Conservation (phyloP, 92 coral and sea anemone species). For the Anthopleura xanthogrammica region DNA sequence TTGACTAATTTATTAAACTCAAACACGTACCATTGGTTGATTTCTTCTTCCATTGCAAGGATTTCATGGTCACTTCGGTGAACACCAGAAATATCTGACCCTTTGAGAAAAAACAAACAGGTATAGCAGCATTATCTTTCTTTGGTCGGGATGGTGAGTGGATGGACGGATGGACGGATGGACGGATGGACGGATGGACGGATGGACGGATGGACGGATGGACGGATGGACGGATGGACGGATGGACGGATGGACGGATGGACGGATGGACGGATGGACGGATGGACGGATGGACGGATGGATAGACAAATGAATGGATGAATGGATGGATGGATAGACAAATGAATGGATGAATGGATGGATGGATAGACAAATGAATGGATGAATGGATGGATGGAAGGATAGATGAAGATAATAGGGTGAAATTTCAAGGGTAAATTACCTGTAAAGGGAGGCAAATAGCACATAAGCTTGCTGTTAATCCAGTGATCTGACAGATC, state of each 20-base stretch:
- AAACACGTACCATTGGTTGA: slow-evolving; percentile 52
- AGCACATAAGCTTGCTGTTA: slow-evolving; percentile 83
- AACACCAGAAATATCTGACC: slow-evolving; percentile 78
- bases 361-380: not conserved
- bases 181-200: too few relatives aligned
- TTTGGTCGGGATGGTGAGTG: too few relatives aligned
- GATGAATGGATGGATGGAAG: not conserved
- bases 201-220: too few relatives aligned
- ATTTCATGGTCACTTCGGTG: slow-evolving; percentile 70
- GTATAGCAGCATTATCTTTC: not conserved
- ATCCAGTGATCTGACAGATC: slow-evolving; percentile 85
- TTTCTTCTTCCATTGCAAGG: slow-evolving; percentile 76
- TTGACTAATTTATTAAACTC: too few relatives aligned
- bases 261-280: too few relatives aligned
- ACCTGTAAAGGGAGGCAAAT: slow-evolving; percentile 91
- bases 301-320: too few relatives aligned
- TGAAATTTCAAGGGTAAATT: not conserved
- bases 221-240: too few relatives aligned
- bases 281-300: too few relatives aligned
- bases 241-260: too few relatives aligned
- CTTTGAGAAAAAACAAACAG: slow-evolving; percentile 17
- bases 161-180: too few relatives aligned
- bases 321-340: not conserved
- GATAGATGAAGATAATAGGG: too few relatives aligned
- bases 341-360: too few relatives aligned